Evolutionary conservation across 1,140 invertebrate genomes (phyloP), one percentile per base, ranked within the genome.

Genomic region (Drosophila gunungcola): DNA sequence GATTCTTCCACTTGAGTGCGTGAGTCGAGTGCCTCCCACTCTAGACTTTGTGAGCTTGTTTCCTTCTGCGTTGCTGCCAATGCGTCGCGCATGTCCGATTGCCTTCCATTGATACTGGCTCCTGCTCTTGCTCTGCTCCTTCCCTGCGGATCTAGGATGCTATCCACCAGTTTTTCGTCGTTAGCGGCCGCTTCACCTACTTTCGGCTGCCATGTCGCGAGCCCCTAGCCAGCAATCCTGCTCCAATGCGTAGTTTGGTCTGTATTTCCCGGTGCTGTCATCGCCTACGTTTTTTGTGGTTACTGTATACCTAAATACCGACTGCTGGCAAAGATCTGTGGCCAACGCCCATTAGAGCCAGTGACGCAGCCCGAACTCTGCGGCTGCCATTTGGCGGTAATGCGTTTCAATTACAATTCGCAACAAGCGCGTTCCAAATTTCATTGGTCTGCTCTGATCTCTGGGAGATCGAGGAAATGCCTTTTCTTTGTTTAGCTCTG

Each of bases 81-180:
- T 86, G 78, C 78, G 70, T 82, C 51, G 78, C 81, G 36, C 82
- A 82, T 86, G 82, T 86, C 82, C 83, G 82, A 86, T 88, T 79
- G 58, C 64, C 83, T 78, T 58, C 45, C 82, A 82, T 86, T 86
- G 82, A 86, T 86, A 86, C 48, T 29, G n/a, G 13, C 49, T 12
- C 5, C 41, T 9, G 41, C 43, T 29, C 21, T 36, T 25, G 11
- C n/a, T n/a, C 27, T 2, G 34, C 43, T 29, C 21, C 43, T 25
- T n/a, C n/a, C 27, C 27, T 2, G 34, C 13, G 29, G 25, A 27
- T 51, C 32, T 21, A 25, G 34, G 2, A 38, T 63, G n/a, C 48
- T 16, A 16, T 51, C 27, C 43, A 29, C 42, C 32, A 42, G 42
- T 43, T 21, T 10, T 36, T 36, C 54, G 62, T 78, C 63, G 73